Evolutionary conservation across 2,797 vertebrate species (phyloP).

Genomic region (Tarsius wallacei): DNA sequence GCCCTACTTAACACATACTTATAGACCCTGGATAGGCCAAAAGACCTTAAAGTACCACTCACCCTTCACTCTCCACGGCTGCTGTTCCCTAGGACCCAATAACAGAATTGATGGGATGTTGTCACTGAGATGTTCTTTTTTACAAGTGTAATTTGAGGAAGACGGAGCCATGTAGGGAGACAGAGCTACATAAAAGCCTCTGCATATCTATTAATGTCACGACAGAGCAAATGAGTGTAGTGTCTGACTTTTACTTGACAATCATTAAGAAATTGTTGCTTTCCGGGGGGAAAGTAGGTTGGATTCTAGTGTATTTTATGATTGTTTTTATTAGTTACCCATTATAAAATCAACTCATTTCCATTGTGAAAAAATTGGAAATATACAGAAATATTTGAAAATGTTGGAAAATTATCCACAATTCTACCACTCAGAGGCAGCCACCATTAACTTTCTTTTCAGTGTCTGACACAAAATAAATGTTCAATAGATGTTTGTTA

Average conservation of each 20-base stretch:
- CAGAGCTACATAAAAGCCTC: constrained; percentile 9
- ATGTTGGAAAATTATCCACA: constrained; percentile 44
- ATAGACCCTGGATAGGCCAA: background rate
- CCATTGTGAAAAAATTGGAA: constrained; percentile 50
- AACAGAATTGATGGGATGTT: constrained; percentile 17
- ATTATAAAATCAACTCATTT: constrained; percentile 61
- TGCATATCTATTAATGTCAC: constrained; percentile 49
- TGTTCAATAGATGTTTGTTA: background rate
- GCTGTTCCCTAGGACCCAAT: constrained; percentile 12
- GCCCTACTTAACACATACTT: constrained; percentile 16
- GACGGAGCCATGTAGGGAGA: background rate
- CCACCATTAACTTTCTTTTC: too few species aligned
- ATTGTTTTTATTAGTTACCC: constrained; percentile 14
- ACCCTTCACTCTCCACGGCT: background rate
- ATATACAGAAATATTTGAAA: constrained; percentile 40
- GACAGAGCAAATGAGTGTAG: constrained; percentile 7
- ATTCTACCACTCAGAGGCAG: background rate
- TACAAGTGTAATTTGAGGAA: background rate
- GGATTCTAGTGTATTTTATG: constrained; percentile 7
- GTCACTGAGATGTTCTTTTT: constrained; percentile 62
- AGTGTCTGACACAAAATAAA: background rate
- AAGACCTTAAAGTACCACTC: background rate
- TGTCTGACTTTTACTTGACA: constrained; percentile 44
- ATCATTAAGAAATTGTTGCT: constrained; percentile 59
- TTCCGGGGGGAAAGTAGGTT: background rate